Conservation (phyloP, 2,797 vertebrate genomes). For the Poecilia picta region DNA sequence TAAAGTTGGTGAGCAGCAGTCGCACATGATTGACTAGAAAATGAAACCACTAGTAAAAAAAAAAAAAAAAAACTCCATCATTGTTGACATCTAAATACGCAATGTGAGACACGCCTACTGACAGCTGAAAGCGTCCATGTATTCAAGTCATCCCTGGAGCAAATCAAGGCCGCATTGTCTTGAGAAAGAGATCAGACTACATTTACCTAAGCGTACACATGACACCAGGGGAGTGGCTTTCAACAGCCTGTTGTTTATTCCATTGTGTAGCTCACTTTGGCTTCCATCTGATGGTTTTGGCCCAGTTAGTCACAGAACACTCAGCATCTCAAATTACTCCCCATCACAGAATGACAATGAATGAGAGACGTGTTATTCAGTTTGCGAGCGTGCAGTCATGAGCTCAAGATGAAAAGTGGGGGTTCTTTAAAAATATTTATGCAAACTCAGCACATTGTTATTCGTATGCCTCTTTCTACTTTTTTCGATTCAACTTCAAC, state of each 20-base stretch:
- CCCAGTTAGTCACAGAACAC: slow-evolving; percentile 54
- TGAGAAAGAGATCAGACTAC: slow-evolving; percentile 52
- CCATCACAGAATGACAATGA: slow-evolving; percentile 29
- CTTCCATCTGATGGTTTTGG: slow-evolving; percentile 46
- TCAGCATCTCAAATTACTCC: slow-evolving; percentile 41
- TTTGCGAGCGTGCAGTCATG: slow-evolving; percentile 7
- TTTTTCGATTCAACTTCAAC: slow-evolving; percentile 17
- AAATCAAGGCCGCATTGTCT: slow-evolving; percentile 45
- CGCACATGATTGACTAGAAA: slow-evolving; percentile 20
- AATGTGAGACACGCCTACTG: slow-evolving; percentile 6
- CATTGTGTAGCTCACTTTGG: slow-evolving; percentile 56
- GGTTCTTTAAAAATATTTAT: slow-evolving; percentile 22
- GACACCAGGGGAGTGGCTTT: slow-evolving; percentile 64
- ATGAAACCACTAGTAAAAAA: neutral
- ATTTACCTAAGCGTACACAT: slow-evolving; percentile 53
- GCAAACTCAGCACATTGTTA: slow-evolving; percentile 6
- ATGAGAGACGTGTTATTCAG: slow-evolving; percentile 15
- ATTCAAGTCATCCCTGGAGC: slow-evolving; percentile 41
- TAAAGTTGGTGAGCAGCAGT: slow-evolving; percentile 30
- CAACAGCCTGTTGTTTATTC: slow-evolving; percentile 34
- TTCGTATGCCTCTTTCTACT: neutral
- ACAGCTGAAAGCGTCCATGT: slow-evolving; percentile 13
- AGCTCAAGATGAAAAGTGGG: slow-evolving; percentile 6
- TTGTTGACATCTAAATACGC: slow-evolving; percentile 21
- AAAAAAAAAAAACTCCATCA: slow-evolving; percentile 7